Percentiles rank a stretch among this genome's conserved stretches.
Conservation (phyloP, 2,113 vertebrate species). For the Mesoclemmys tuberculata region DNA sequence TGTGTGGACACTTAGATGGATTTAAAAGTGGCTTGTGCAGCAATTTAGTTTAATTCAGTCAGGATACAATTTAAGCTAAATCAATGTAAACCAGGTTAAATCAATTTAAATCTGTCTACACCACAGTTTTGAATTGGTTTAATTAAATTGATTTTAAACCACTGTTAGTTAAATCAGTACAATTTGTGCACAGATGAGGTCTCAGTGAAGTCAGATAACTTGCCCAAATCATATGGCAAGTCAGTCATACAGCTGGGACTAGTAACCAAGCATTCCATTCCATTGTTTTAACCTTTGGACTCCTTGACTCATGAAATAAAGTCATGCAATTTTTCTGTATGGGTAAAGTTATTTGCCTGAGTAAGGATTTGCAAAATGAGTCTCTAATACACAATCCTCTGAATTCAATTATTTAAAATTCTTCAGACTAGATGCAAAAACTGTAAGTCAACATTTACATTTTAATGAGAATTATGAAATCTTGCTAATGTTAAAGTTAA, state of each 20-base stretch:
- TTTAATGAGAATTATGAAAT: not conserved
- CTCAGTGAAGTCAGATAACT: not conserved
- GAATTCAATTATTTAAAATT: not conserved
- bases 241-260: rapidly evolving
- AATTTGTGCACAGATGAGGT: not conserved
- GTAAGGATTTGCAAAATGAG: not conserved
- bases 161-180: not conserved
- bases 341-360: not conserved
- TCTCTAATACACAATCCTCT: rapidly evolving
- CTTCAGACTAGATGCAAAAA: not conserved
- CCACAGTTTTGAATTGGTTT: not conserved
- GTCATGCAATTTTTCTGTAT: not conserved
- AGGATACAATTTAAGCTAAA: not conserved
- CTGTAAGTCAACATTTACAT: not conserved
- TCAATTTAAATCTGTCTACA: not conserved
- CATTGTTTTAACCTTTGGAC: rapidly evolving
- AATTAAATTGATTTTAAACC: not conserved
- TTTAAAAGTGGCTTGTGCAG: not conserved
- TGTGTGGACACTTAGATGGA: not conserved
- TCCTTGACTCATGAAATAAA: not conserved
- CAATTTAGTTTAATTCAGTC: not conserved
- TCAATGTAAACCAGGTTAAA: not conserved
- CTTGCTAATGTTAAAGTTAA: constrained; percentile 1
- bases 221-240: not conserved
- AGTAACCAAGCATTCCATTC: not conserved